Percentiles rank a stretch among this genome's conserved stretches.
Conservation (phyloP, 2,113 vertebrate species). For the Equus przewalskii region DNA sequence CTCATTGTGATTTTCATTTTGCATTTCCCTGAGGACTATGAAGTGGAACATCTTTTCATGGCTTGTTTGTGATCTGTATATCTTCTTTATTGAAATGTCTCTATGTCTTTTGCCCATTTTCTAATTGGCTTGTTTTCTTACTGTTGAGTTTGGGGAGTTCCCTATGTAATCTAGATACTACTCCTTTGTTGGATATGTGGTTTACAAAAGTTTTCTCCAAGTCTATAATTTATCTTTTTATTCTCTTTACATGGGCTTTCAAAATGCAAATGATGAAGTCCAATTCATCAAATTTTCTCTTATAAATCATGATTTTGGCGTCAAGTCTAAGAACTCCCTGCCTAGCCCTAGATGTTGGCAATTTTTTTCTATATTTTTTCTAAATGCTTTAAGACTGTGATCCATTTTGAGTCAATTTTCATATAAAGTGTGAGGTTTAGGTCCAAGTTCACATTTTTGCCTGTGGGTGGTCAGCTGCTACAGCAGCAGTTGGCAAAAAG, state of each 20-base stretch:
- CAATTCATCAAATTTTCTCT: neutral
- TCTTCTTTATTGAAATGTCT: neutral
- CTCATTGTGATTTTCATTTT: neutral
- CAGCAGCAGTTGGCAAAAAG: neutral
- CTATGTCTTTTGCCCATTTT: neutral
- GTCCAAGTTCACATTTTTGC: neutral
- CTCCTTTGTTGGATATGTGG: neutral
- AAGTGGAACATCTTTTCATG: neutral
- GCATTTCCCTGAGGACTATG: neutral
- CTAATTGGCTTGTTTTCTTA: neutral
- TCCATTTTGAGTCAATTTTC: slow-evolving; percentile 17
- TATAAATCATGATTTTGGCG: neutral
- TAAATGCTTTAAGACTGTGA: neutral
- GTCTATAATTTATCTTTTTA: neutral
- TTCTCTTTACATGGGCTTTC: neutral
- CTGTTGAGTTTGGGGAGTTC: neutral
- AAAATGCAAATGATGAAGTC: neutral
- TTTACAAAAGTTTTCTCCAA: neutral
- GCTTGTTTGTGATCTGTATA: neutral
- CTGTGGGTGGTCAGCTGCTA: neutral
- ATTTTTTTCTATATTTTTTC: neutral
- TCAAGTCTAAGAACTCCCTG: neutral
- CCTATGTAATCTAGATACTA: neutral
- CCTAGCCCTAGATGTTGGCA: neutral
- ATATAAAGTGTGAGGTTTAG: neutral